Evolutionary conservation across 2,888 invertebrate genomes (phyloP).

Genomic region (Nomada fucata): DNA sequence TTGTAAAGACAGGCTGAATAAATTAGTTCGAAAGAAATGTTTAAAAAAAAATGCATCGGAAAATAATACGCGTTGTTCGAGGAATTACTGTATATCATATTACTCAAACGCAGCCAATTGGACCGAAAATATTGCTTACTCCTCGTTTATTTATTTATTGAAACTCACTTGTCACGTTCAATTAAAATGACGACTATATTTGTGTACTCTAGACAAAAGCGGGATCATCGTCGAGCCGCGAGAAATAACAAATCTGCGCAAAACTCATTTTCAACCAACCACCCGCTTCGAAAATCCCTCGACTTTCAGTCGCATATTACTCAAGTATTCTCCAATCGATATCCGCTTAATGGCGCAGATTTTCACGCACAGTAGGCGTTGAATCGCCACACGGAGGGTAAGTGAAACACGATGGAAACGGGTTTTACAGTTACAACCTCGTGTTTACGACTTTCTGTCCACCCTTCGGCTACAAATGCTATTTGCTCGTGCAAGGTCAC

Average conservation of each 20-base stretch:
- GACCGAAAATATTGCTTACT: background rate
- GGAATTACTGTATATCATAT: background rate
- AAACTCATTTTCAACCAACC: no score
- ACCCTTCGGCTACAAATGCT: conserved; percentile 68
- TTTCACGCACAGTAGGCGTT: conserved; percentile 35
- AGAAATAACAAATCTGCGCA: no score
- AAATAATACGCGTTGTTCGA: background rate
- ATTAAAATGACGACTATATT: no score
- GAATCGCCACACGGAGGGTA: conserved; percentile 41
- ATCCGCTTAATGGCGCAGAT: conserved; percentile 7
- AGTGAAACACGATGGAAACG: conserved; percentile 71
- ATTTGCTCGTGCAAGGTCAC: conserved; percentile 73
- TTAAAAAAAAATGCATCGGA: no score
- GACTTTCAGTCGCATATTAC: no score
- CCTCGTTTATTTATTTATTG: background rate
- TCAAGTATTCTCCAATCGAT: background rate
- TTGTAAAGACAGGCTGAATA: no score
- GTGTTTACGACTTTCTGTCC: conserved; percentile 76
- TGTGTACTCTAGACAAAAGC: no score
- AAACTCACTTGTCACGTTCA: no score
- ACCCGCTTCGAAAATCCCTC: no score
- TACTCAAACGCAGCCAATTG: background rate
- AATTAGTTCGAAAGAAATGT: no score
- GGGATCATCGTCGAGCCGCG: no score
- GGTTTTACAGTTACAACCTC: conserved; percentile 80